These are phyloP conservation scores for Aplochiton taeniatus DNA, from an alignment of 2,797 vertebrate species.

Conservation along the genomic window DNA sequence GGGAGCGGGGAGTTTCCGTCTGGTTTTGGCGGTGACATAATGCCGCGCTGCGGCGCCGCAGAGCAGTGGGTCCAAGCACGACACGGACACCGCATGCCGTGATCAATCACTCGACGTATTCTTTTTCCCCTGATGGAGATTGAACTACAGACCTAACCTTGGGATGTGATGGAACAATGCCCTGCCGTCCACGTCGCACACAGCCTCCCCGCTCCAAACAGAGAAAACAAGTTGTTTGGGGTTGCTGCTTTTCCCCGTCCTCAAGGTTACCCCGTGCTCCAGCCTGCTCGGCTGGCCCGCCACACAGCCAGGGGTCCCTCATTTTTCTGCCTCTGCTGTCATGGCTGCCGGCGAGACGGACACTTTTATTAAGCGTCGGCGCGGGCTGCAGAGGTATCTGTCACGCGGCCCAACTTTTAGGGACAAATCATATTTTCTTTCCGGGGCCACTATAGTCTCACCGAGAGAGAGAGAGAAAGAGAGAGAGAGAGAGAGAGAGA, in stretches of 20 bases:
- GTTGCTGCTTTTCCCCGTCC: constrained; percentile 25
- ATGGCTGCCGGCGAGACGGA: constrained; percentile 74
- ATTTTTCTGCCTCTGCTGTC: constrained; percentile 85
- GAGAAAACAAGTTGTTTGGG: constrained; percentile 4
- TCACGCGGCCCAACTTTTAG: constrained; percentile 74
- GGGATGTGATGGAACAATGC: too few relatives aligned
- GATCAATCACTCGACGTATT: too few relatives aligned
- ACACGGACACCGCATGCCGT: too few relatives aligned
- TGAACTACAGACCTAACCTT: too few relatives aligned
- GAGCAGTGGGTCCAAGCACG: too few relatives aligned
- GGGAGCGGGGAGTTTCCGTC: too few relatives aligned
- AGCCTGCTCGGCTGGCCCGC: constrained; percentile 61
- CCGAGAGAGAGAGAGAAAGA: constrained; percentile 48
- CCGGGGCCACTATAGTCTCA: constrained; percentile 20
- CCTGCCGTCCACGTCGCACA: too few relatives aligned
- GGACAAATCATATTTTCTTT: constrained; percentile 80
- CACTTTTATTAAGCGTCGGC: constrained; percentile 87
- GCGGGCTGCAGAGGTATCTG: constrained; percentile 75
- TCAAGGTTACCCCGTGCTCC: constrained; percentile 79
- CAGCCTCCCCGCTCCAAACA: not conserved
- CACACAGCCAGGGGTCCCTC: constrained; percentile 63
- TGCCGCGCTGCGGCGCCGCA: constrained; percentile 10
- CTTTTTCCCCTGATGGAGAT: too few relatives aligned
- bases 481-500: constrained; percentile 75
- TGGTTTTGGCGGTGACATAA: not conserved